Percentiles rank a stretch among this genome's conserved stretches.
Evolutionary conservation across 92 coral and sea anemone species (phyloP).

Genomic region (Heteractis magnifica): DNA sequence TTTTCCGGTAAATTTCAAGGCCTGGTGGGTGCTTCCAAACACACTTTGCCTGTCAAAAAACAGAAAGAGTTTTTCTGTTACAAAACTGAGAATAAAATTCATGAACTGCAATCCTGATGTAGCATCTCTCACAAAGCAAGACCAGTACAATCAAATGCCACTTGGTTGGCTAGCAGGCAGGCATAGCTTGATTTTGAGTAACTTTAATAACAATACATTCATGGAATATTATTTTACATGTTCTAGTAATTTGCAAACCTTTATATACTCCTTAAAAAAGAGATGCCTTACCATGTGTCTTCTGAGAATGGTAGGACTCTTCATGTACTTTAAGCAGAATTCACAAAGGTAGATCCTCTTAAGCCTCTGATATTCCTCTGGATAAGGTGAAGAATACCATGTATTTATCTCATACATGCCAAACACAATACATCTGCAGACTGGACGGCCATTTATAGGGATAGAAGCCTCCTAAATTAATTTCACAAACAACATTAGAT

Average conservation of each 20-base stretch:
- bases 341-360: constrained; percentile 94
- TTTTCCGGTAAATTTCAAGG: constrained; percentile 87
- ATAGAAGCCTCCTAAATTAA: constrained; percentile 48
- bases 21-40: constrained; percentile 92
- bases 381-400: constrained; percentile 98
- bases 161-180: too few species aligned
- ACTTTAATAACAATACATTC: too few species aligned
- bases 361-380: constrained; percentile 91
- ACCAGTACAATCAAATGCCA: too few species aligned
- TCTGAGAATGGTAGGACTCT: constrained; percentile 86
- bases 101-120: too few species aligned
- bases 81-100: too few species aligned
- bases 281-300: constrained; percentile 82
- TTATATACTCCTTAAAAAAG: too few species aligned
- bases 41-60: constrained; percentile 75
- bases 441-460: constrained; percentile 62
- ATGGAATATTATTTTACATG: too few species aligned
- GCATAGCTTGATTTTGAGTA: too few species aligned
- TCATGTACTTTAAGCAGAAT: constrained; percentile 94
- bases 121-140: too few species aligned
- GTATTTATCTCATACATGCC: constrained; percentile 91
- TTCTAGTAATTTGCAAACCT: too few species aligned
- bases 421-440: constrained; percentile 79
- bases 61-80: not conserved
- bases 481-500: too few species aligned